phyloP scores from a whole-genome alignment of 2,888 invertebrate species.

The Erebia palarica region DNA sequence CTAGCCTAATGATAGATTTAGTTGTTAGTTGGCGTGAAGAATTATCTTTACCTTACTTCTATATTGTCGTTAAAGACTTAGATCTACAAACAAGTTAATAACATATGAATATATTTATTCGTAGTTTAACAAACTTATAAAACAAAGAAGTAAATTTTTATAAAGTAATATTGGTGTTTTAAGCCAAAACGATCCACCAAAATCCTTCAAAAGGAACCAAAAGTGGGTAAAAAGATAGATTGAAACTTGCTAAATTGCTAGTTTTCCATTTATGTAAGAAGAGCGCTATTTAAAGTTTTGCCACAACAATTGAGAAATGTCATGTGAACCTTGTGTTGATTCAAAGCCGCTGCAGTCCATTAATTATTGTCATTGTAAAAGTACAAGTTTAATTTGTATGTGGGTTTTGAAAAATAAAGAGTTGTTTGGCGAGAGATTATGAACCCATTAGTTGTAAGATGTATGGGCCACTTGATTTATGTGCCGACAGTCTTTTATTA shows the following conservation, averaged over 20 bases:
- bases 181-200: no score
- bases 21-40: no score
- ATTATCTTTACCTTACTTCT: no score
- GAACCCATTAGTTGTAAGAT: conserved; percentile 42
- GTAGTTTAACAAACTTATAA: no score
- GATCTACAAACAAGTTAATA: no score
- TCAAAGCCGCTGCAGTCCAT: conserved; percentile 5
- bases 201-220: no score
- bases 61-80: no score
- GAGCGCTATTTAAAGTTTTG: not conserved
- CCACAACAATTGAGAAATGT: not conserved
- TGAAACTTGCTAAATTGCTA: not conserved
- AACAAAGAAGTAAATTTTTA: no score
- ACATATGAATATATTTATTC: no score
- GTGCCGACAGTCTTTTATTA: conserved; percentile 45
- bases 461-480: conserved; percentile 46
- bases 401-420: conserved; percentile 24
- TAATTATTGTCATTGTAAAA: conserved; percentile 24
- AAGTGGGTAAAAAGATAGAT: no score
- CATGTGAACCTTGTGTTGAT: not conserved
- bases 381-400: not conserved
- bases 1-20: no score
- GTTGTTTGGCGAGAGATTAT: conserved; percentile 37
- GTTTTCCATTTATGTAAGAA: not conserved
- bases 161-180: no score